These are phyloP conservation scores for Mus musculus DNA, from an alignment of 2,113 vertebrate species.

Conservation along the genomic window GRCm39 chr6:21822001-21822500, in stretches of 20 bases:
- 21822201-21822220: neutral
- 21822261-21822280: neutral
- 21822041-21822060: conserved; percentile 21
- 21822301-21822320: conserved; percentile 34
- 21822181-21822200: neutral
- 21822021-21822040: neutral
- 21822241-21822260: neutral
- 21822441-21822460: neutral
- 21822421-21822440: neutral
- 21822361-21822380: neutral
- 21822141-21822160: conserved; percentile 18
- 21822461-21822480: conserved; percentile 54
- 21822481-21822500: conserved; percentile 52
- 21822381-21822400: neutral
- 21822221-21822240: neutral
- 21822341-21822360: neutral
- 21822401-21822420: neutral
- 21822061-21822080: neutral
- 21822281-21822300: neutral
- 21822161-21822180: neutral
- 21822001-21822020: conserved; percentile 49
- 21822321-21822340: neutral
- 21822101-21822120: conserved; percentile 36
- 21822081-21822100: conserved; percentile 10
- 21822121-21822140: conserved; percentile 6